These are phyloP conservation scores for Callorhinus ursinus DNA, from an alignment of 2,113 vertebrate species.

Conservation along the genomic window DNA sequence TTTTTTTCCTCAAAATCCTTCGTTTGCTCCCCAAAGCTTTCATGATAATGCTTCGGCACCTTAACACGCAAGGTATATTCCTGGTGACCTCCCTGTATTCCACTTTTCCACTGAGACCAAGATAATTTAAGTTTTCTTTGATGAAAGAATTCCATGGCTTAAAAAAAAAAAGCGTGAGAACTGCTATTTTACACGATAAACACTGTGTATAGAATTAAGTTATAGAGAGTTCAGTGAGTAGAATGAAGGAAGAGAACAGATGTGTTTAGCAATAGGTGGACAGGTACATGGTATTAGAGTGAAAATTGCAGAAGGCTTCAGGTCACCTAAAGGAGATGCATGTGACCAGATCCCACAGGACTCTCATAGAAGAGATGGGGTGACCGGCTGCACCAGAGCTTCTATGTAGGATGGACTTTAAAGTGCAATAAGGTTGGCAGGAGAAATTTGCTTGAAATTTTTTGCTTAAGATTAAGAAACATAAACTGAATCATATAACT, in stretches of 20 bases:
- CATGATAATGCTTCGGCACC: not conserved
- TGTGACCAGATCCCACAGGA: not conserved
- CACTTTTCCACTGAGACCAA: not conserved
- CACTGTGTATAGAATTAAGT: not conserved
- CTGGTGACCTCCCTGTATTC: not conserved
- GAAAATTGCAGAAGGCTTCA: not conserved
- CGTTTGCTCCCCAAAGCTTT: not conserved
- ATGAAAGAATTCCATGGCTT: not conserved
- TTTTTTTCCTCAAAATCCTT: conserved; percentile 21
- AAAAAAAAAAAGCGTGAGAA: not conserved
- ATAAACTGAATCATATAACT: conserved; percentile 1
- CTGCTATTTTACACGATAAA: not conserved
- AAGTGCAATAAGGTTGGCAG: not conserved
- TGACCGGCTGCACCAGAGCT: not conserved
- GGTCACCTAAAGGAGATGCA: not conserved
- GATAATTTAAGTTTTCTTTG: not conserved
- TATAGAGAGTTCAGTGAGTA: not conserved
- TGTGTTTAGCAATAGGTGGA: not conserved
- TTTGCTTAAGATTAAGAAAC: not conserved
- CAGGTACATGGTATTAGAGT: not conserved
- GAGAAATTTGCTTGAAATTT: not conserved
- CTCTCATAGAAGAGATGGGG: not conserved
- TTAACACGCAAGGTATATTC: not conserved
- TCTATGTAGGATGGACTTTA: not conserved
- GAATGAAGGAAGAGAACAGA: not conserved